These are phyloP conservation scores for Nemoura dubitans DNA, from an alignment of 2,888 invertebrate species.

Conservation along the genomic window DNA sequence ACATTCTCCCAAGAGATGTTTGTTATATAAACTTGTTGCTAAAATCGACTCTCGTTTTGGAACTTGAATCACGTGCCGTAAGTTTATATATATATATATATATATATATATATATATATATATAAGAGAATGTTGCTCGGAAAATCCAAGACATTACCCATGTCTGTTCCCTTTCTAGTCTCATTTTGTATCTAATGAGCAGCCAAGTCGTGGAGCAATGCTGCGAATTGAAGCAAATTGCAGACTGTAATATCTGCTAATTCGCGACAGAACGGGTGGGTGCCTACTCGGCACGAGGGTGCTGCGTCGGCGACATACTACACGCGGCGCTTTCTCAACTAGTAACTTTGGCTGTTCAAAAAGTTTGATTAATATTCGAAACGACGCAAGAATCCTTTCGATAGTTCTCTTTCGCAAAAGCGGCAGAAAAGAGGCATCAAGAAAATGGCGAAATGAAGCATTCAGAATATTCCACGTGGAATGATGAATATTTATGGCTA, in stretches of 20 bases:
- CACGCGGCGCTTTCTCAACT: background rate
- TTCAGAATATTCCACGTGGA: slow-evolving; percentile 45
- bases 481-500: slow-evolving; percentile 46
- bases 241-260: background rate
- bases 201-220: background rate
- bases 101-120: too few relatives aligned
- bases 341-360: slow-evolving; percentile 40
- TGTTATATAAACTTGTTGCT: background rate
- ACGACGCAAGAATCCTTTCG: slow-evolving; percentile 42
- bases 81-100: too few relatives aligned
- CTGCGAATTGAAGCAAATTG: slow-evolving; percentile 22
- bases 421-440: slow-evolving; percentile 26
- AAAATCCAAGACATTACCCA: background rate
- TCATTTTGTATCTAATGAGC: background rate
- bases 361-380: slow-evolving; percentile 42
- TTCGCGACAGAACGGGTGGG: background rate
- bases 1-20: background rate
- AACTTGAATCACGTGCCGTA: background rate
- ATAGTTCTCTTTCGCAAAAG: slow-evolving; percentile 29
- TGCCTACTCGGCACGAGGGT: background rate
- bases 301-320: background rate
- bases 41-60: background rate
- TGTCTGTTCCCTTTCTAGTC: background rate
- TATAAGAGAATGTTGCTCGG: background rate
- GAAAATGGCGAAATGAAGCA: slow-evolving; percentile 41